Conservation (phyloP, 2,888 invertebrate genomes). For the Campoletis raptor region DNA sequence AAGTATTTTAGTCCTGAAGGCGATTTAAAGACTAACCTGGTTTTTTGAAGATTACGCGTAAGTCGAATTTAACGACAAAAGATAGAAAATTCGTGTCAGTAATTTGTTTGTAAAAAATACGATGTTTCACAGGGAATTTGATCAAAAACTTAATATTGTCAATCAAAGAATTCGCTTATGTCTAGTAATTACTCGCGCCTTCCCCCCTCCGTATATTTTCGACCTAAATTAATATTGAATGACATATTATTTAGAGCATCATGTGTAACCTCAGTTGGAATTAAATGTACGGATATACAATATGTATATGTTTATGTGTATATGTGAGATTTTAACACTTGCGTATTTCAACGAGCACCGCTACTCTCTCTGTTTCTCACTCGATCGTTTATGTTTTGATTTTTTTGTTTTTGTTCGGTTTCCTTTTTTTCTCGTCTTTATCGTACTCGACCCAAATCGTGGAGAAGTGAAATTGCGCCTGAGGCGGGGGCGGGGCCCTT, state of each 20-base stretch:
- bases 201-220: conserved; percentile 40
- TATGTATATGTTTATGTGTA: not conserved
- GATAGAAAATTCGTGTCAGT: too few species aligned
- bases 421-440: conserved; percentile 56
- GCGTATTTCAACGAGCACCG: conserved; percentile 8
- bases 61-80: too few species aligned
- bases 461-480: conserved; percentile 81
- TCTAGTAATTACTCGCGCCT: conserved; percentile 72
- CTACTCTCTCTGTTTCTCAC: conserved; percentile 65
- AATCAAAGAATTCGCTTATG: conserved; percentile 45
- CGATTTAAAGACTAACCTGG: too few species aligned
- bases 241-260: conserved; percentile 23
- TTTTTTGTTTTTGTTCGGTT: conserved; percentile 42
- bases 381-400: conserved; percentile 40
- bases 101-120: too few species aligned
- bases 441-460: conserved; percentile 78
- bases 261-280: conserved; percentile 22
- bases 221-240: conserved; percentile 55
- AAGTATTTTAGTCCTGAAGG: not conserved
- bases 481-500: conserved; percentile 79
- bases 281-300: conserved; percentile 20
- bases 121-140: conserved; percentile 35
- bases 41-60: too few species aligned
- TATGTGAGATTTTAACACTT: conserved; percentile 5
- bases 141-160: conserved; percentile 71